Evolutionary conservation across 2,797 vertebrate species (phyloP).

Genomic region (Salmo trutta): DNA sequence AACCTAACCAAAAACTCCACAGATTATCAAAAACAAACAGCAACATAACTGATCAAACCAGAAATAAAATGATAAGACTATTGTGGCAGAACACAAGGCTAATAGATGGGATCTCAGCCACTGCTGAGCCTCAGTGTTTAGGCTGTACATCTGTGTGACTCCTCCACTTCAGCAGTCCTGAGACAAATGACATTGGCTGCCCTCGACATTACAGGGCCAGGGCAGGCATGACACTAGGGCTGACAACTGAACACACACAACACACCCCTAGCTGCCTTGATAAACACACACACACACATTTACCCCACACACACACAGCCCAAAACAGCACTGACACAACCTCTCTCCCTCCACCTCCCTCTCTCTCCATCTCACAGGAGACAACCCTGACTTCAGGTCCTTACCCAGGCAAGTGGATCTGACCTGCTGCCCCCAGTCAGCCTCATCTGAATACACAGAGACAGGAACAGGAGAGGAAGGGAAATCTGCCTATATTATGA

Average conservation of each 20-base stretch:
- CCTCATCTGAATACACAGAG: constrained; percentile 83
- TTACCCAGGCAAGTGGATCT: constrained; percentile 76
- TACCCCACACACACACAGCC: constrained; percentile 27
- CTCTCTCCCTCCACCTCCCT: constrained; percentile 54
- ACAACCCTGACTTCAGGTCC: constrained; percentile 73
- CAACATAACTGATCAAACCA: not conserved
- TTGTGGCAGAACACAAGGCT: not conserved
- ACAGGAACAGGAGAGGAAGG: constrained; percentile 65
- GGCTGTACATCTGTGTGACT: constrained; percentile 56
- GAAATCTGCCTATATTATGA: constrained; percentile 82
- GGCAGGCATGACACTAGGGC: constrained; percentile 75
- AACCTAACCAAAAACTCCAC: not conserved
- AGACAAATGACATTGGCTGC: constrained; percentile 79
- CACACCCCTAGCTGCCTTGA: constrained; percentile 55
- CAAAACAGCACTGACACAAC: constrained; percentile 76
- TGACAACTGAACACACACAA: constrained; percentile 78
- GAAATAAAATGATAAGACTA: not conserved
- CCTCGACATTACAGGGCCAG: constrained; percentile 76
- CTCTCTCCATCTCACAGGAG: constrained; percentile 66
- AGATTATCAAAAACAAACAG: not conserved
- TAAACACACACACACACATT: constrained; percentile 13
- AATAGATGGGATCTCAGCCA: not conserved
- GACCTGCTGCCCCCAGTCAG: constrained; percentile 75
- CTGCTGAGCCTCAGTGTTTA: not conserved
- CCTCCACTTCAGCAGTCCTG: constrained; percentile 68